These are phyloP conservation scores for Endotricha flammealis DNA, from an alignment of 2,888 invertebrate genomes.

Conservation along the genomic window DNA sequence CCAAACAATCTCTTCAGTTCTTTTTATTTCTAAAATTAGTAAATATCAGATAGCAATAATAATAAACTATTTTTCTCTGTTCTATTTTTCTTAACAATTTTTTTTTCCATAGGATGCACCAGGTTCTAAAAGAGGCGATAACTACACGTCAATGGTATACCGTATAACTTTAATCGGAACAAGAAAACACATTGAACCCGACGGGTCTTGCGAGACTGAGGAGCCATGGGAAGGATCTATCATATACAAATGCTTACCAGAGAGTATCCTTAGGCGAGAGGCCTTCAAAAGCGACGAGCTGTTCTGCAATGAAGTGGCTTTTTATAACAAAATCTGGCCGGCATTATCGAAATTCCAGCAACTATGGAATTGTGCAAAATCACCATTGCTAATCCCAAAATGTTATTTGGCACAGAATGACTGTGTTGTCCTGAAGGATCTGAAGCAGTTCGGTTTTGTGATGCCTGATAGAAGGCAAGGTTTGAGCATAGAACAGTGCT, in stretches of 20 bases:
- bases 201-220: slow-evolving; percentile 43
- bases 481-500: slow-evolving; percentile 78
- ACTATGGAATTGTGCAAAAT: slow-evolving; percentile 50
- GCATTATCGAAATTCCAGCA: slow-evolving; percentile 79
- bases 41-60: too few relatives aligned
- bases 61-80: too few relatives aligned
- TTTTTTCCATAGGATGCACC: slow-evolving; percentile 77
- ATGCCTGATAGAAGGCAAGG: slow-evolving; percentile 82
- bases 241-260: slow-evolving; percentile 85
- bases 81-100: too few relatives aligned
- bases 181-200: slow-evolving; percentile 41
- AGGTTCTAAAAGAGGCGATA: slow-evolving; percentile 85
- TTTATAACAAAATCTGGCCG: slow-evolving; percentile 84
- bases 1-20: too few relatives aligned
- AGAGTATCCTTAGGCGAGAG: slow-evolving; percentile 80
- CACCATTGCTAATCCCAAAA: slow-evolving; percentile 78
- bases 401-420: slow-evolving; percentile 80
- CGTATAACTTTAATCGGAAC: slow-evolving; percentile 79
- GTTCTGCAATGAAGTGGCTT: slow-evolving; percentile 85
- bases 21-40: too few relatives aligned
- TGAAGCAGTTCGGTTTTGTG: slow-evolving; percentile 77
- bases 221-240: slow-evolving; percentile 81
- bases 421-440: slow-evolving; percentile 79
- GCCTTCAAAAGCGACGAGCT: slow-evolving; percentile 84
- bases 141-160: slow-evolving; percentile 86